phyloP scores from a whole-genome alignment of 2,888 invertebrate species.

The Cenopis cana region DNA sequence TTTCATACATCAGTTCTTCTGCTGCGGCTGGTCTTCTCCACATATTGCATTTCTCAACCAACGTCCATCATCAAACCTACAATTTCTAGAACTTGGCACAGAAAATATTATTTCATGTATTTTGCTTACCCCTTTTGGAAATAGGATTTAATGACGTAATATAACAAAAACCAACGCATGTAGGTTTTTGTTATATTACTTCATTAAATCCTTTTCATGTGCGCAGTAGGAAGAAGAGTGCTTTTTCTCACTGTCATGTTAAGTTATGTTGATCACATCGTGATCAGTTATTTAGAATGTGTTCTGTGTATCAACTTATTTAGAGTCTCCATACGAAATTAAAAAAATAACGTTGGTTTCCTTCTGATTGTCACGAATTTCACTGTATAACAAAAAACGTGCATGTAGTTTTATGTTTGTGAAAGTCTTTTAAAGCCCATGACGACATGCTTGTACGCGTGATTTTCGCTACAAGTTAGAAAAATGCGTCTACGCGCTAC shows the following conservation, averaged over 20 bases:
- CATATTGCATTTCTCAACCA: too few relatives aligned
- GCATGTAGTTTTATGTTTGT: not conserved
- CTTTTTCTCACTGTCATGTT: slow-evolving; percentile 29
- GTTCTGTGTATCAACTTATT: slow-evolving; percentile 12
- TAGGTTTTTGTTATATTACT: not conserved
- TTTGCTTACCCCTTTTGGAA: too few relatives aligned
- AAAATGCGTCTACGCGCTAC: too few relatives aligned
- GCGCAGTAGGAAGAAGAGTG: slow-evolving; percentile 24
- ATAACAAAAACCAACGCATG: too few relatives aligned
- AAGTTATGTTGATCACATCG: slow-evolving; percentile 27
- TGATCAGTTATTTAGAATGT: slow-evolving; percentile 31
- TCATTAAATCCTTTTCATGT: slow-evolving; percentile 5
- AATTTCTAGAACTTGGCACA: too few relatives aligned
- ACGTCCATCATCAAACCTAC: too few relatives aligned
- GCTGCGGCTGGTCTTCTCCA: too few relatives aligned
- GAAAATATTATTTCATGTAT: too few relatives aligned
- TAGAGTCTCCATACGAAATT: slow-evolving; percentile 25
- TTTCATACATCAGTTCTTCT: too few relatives aligned
- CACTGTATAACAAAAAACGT: not conserved
- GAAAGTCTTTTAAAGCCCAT: not conserved
- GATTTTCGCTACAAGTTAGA: too few relatives aligned
- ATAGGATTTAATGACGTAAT: too few relatives aligned
- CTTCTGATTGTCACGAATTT: slow-evolving; percentile 12
- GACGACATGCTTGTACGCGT: too few relatives aligned
- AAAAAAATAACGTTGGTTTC: slow-evolving; percentile 3